Conservation (phyloP, 2,888 invertebrate species). For the Eudasyphora cyanicolor region DNA sequence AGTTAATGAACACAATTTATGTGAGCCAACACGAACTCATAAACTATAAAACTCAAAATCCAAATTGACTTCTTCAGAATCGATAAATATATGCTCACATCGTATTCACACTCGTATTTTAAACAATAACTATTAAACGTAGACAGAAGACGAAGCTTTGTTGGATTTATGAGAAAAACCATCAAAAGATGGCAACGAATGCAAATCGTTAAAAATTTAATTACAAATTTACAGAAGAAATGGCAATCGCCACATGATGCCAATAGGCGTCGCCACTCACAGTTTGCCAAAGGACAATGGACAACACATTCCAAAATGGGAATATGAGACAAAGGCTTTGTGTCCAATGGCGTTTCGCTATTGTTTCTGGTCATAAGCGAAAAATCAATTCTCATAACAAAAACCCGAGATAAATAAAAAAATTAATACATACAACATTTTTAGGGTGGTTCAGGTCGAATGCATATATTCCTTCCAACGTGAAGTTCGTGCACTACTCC, state of each 20-base stretch:
- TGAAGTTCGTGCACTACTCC: too few relatives aligned
- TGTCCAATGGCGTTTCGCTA: neutral
- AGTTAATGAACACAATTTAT: slow-evolving; percentile 48
- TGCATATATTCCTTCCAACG: too few relatives aligned
- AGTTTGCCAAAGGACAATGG: slow-evolving; percentile 23
- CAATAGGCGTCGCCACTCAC: neutral
- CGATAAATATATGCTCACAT: slow-evolving; percentile 37
- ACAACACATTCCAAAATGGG: neutral
- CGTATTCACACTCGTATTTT: neutral
- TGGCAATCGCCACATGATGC: slow-evolving; percentile 5
- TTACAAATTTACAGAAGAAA: slow-evolving; percentile 39
- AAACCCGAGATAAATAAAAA: too few relatives aligned
- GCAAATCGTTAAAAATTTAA: slow-evolving; percentile 58
- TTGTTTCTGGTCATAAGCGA: too few relatives aligned
- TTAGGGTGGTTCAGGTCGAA: too few relatives aligned
- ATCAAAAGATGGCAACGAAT: neutral
- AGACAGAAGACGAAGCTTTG: slow-evolving; percentile 9
- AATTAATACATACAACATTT: too few relatives aligned
- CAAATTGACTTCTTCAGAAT: slow-evolving; percentile 29
- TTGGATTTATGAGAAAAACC: slow-evolving; percentile 18
- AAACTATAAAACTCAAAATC: slow-evolving; percentile 45
- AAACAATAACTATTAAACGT: slow-evolving; percentile 12
- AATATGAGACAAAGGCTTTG: neutral
- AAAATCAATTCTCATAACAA: too few relatives aligned
- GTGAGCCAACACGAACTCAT: slow-evolving; percentile 45